These are phyloP conservation scores for Acanthisitta chloris DNA, from an alignment of 2,113 vertebrate genomes.

Conservation along the genomic window DNA sequence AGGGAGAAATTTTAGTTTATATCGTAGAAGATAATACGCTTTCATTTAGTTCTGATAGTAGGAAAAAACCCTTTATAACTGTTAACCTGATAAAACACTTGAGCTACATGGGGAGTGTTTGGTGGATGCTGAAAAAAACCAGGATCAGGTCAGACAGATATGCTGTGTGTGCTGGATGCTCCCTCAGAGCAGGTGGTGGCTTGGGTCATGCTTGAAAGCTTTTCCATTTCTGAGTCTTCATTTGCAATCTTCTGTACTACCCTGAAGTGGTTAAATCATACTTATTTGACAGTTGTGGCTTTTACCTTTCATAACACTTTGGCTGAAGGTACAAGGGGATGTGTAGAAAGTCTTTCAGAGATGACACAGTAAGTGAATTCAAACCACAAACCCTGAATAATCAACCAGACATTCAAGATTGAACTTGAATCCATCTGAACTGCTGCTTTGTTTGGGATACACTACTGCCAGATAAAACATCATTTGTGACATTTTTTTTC, in stretches of 20 bases:
- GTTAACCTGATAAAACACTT: not conserved
- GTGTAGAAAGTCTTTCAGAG: not conserved
- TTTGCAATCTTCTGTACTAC: not conserved
- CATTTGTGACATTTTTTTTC: not conserved
- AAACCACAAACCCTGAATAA: not conserved
- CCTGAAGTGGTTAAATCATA: not conserved
- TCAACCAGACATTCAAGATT: not conserved
- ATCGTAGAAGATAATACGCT: not conserved
- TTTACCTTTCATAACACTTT: not conserved
- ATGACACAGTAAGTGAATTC: not conserved
- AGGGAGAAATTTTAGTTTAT: not conserved
- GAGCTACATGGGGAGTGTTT: not conserved
- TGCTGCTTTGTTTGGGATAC: not conserved
- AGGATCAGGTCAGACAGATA: not conserved
- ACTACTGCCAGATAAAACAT: not conserved
- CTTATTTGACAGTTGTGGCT: not conserved
- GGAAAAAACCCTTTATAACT: not conserved
- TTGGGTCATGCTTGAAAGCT: not conserved
- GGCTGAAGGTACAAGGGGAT: not conserved
- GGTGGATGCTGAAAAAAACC: not conserved
- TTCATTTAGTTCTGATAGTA: not conserved
- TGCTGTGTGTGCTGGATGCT: not conserved
- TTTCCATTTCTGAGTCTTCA: not conserved
- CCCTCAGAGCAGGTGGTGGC: not conserved
- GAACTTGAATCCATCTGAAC: not conserved